Percentiles rank a stretch among this genome's conserved stretches.
These are phyloP conservation scores for Diglossa cyanea DNA, from an alignment of 2,797 vertebrate species.

Conservation along the genomic window DNA sequence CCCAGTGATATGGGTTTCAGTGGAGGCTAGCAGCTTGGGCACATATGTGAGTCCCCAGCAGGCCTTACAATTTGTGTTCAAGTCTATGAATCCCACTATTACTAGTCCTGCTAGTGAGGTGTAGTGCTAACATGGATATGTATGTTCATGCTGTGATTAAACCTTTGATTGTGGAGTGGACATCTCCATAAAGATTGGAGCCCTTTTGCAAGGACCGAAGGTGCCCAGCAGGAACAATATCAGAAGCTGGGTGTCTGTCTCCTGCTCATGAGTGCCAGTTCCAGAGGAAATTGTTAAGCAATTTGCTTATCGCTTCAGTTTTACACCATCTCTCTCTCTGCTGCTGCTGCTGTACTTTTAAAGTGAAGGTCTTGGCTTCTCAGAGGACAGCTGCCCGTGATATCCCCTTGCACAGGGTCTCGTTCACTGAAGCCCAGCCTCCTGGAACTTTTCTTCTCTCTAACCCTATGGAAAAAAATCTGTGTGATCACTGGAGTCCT, in stretches of 20 bases:
- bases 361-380: not conserved
- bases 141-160: not conserved
- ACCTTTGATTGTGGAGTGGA: conserved; percentile 14
- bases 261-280: not conserved
- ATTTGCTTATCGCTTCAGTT: not conserved
- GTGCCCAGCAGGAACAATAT: conserved; percentile 7
- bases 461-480: not conserved
- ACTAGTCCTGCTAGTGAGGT: not conserved
- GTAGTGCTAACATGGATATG: not conserved
- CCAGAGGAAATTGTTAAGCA: not conserved
- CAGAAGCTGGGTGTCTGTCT: conserved; percentile 41
- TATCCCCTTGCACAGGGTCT: not conserved
- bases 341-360: not conserved
- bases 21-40: not conserved
- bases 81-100: not conserved
- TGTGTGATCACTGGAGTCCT: not conserved
- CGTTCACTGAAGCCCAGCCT: not conserved
- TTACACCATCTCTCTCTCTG: not conserved
- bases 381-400: not conserved
- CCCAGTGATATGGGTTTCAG: not conserved
- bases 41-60: not conserved
- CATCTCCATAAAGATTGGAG: conserved; percentile 6
- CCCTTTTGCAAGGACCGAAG: conserved; percentile 29
- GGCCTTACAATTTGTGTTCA: not conserved
- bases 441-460: not conserved